Conservation (phyloP, 1,140 invertebrate species). For the Diorhabda elongata region DNA sequence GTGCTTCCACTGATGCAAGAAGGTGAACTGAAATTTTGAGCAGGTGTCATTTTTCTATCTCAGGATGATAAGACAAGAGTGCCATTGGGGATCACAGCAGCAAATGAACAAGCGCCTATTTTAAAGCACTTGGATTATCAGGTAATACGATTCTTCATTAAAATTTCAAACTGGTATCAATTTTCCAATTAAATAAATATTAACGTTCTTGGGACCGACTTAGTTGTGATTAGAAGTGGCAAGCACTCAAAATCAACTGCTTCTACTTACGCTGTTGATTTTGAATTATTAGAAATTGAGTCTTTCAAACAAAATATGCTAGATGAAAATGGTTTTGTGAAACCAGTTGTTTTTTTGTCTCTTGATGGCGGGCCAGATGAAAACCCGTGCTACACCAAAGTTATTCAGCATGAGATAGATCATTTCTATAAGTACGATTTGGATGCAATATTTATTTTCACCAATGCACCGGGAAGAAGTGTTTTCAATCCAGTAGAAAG, state of each 20-base stretch:
- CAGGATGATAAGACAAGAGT: conserved; percentile 38
- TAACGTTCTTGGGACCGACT: conserved; percentile 4
- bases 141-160: conserved; percentile 22
- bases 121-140: conserved; percentile 23
- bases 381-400: conserved; percentile 11
- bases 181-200: too few species aligned
- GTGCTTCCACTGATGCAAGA: conserved; percentile 19
- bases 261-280: conserved; percentile 14
- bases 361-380: background rate
- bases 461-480: conserved; percentile 19
- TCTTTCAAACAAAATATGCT: conserved; percentile 4
- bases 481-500: conserved; percentile 17
- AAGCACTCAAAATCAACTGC: conserved; percentile 17
- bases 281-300: background rate
- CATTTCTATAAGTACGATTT: conserved; percentile 20
- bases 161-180: too few species aligned
- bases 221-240: conserved; percentile 13
- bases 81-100: conserved; percentile 37
- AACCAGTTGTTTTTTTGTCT: conserved; percentile 14
- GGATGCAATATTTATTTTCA: conserved; percentile 18
- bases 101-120: conserved; percentile 41
- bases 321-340: conserved; percentile 5
- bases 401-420: conserved; percentile 1
- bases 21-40: conserved; percentile 15
- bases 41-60: conserved; percentile 31